phyloP scores from a whole-genome alignment of 1,140 invertebrate species.

The Meteorus sp. region DNA sequence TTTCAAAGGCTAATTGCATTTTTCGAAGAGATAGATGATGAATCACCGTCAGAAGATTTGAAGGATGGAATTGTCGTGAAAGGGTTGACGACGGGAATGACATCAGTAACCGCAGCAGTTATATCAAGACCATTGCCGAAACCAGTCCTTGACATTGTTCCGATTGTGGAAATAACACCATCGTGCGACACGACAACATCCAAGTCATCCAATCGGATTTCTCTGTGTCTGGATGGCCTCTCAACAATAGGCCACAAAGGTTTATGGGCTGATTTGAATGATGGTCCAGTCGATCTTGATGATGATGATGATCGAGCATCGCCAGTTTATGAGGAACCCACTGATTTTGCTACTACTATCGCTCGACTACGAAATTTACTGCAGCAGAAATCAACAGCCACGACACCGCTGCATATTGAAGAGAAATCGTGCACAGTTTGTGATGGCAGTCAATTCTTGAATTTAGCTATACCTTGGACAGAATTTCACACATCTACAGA shows the following conservation, averaged over 20 bases:
- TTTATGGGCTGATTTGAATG: constrained; percentile 46
- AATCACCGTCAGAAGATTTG: background rate
- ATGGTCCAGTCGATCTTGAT: constrained; percentile 41
- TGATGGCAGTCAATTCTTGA: constrained; percentile 47
- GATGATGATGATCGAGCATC: constrained; percentile 48
- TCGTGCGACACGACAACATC: constrained; percentile 3
- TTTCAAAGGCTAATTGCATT: constrained; percentile 18
- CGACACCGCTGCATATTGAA: constrained; percentile 47
- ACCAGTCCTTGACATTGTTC: constrained; percentile 20
- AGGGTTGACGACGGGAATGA: constrained; percentile 44
- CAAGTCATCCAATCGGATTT: constrained; percentile 29
- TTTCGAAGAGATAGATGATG: background rate
- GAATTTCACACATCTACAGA: constrained; percentile 51
- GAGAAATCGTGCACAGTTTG: constrained; percentile 48
- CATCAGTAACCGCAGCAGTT: constrained; percentile 47
- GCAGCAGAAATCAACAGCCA: constrained; percentile 64
- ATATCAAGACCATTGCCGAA: constrained; percentile 45
- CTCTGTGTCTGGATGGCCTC: constrained; percentile 43
- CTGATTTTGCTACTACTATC: constrained; percentile 72
- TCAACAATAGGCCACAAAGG: constrained; percentile 39
- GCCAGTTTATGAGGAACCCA: constrained; percentile 72
- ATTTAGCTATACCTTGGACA: constrained; percentile 50
- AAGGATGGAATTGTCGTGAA: constrained; percentile 37
- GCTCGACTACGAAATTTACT: constrained; percentile 70
- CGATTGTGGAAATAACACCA: constrained; percentile 16